Percentiles rank a stretch among this genome's conserved stretches.
These are phyloP conservation scores for Daktulosphaira vitifoliae DNA, from an alignment of 1,140 invertebrate genomes.

Conservation along the genomic window DNA sequence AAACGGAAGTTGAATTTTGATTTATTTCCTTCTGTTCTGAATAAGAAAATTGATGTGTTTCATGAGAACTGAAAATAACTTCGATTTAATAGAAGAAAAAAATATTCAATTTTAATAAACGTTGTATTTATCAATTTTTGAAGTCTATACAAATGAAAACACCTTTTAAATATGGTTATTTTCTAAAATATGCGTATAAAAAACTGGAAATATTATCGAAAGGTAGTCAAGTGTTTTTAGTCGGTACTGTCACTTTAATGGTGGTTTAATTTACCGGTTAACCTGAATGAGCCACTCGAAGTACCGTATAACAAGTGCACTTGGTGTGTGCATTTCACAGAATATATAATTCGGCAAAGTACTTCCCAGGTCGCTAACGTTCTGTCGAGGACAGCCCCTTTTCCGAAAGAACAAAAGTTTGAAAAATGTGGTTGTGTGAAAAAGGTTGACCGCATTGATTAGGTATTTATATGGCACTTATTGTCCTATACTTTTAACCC, in stretches of 20 bases:
- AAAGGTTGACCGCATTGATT: slow-evolving; percentile 29
- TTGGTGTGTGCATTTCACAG: slow-evolving; percentile 2
- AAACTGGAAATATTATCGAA: slow-evolving; percentile 24
- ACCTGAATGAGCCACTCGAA: slow-evolving; percentile 13
- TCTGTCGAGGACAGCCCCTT: slow-evolving; percentile 16
- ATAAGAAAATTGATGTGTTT: no score
- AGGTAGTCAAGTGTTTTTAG: slow-evolving; percentile 22
- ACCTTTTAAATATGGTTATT: no score
- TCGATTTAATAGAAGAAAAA: no score
- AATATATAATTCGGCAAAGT: slow-evolving; percentile 30
- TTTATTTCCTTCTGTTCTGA: no score
- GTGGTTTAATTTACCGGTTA: slow-evolving; percentile 32
- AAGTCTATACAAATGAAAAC: no score
- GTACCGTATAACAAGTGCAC: slow-evolving; percentile 21
- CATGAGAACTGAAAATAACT: no score
- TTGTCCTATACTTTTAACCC: slow-evolving; percentile 15
- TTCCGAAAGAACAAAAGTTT: slow-evolving; percentile 24
- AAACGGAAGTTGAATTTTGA: no score
- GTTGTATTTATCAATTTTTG: no score
- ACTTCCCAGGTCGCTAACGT: slow-evolving; percentile 18
- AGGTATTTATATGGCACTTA: slow-evolving; percentile 32
- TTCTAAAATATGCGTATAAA: no score
- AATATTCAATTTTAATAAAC: no score
- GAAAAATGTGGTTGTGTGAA: background rate
- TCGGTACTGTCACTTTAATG: slow-evolving; percentile 29